A percentile compares a stretch with the other conserved stretches of the same genome.
phyloP scores from a whole-genome alignment of 1,140 invertebrate genomes.

The Ylistrum balloti region DNA sequence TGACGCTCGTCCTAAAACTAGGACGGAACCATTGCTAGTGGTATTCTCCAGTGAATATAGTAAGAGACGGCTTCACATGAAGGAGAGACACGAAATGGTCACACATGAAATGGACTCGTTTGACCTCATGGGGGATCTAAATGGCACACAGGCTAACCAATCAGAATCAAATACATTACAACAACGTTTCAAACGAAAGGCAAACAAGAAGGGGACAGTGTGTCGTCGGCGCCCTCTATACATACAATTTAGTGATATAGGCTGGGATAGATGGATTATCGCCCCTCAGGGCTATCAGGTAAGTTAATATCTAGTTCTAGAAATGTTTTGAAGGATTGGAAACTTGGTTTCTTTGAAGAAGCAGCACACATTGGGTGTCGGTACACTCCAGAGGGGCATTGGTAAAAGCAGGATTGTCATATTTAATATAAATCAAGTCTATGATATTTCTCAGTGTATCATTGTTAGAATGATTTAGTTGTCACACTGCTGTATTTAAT shows the following conservation, averaged over 20 bases:
- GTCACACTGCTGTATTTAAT: too few species aligned
- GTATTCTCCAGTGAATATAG: slow-evolving; percentile 75
- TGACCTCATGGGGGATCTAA: slow-evolving; percentile 27
- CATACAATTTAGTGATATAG: slow-evolving; percentile 97
- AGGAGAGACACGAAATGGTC: slow-evolving; percentile 69
- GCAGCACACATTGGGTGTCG: not conserved
- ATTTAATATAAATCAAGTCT: not conserved
- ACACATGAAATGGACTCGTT: slow-evolving; percentile 65
- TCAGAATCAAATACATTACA: slow-evolving; percentile 30
- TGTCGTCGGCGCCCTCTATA: slow-evolving; percentile 94
- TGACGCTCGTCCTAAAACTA: slow-evolving; percentile 83
- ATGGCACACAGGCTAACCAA: not conserved
- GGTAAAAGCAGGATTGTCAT: not conserved
- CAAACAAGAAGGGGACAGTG: slow-evolving; percentile 50
- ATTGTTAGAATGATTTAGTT: too few species aligned
- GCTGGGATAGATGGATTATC: slow-evolving; percentile 99
- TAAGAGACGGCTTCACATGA: slow-evolving; percentile 59
- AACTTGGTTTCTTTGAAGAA: not conserved
- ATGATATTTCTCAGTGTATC: not conserved
- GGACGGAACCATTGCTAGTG: slow-evolving; percentile 75
- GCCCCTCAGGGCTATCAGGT: slow-evolving; percentile 95
- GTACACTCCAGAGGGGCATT: not conserved
- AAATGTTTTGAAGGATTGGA: not conserved
- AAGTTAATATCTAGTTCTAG: not conserved
- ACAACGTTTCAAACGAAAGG: slow-evolving; percentile 60